phyloP scores from a whole-genome alignment of 2,113 vertebrate species.

The Sander vitreus region DNA sequence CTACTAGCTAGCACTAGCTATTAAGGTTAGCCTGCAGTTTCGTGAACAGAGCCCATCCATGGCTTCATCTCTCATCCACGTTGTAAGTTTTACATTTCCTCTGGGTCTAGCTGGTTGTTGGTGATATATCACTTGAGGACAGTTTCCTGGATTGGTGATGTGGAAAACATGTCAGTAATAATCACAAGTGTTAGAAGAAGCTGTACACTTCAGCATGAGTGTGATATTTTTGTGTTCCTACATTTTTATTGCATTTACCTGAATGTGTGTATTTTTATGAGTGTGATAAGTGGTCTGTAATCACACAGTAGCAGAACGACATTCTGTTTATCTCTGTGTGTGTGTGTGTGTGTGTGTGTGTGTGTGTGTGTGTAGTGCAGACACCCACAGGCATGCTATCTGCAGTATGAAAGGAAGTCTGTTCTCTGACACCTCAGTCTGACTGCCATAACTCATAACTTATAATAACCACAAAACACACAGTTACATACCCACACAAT shows the following conservation, averaged over 20 bases:
- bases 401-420: constrained; percentile 62
- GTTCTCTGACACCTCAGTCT: constrained; percentile 64
- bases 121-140: constrained; percentile 8
- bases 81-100: neutral
- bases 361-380: neutral
- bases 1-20: too few relatives aligned
- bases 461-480: constrained; percentile 16
- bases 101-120: neutral
- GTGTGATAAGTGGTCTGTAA: neutral
- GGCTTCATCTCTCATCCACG: too few relatives aligned
- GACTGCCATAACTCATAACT: constrained; percentile 57
- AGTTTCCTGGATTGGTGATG: constrained; percentile 7
- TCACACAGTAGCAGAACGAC: neutral
- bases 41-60: too few relatives aligned
- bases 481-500: constrained; percentile 22
- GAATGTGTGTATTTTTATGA: neutral
- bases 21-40: too few relatives aligned
- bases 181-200: neutral
- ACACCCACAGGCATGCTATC: constrained; percentile 15
- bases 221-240: neutral
- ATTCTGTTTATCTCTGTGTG: neutral
- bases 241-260: neutral
- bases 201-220: neutral
- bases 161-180: constrained; percentile 21
- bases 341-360: constrained; percentile 2